Conservation (phyloP, 2,113 vertebrate genomes). For the Suncus etruscus region DNA sequence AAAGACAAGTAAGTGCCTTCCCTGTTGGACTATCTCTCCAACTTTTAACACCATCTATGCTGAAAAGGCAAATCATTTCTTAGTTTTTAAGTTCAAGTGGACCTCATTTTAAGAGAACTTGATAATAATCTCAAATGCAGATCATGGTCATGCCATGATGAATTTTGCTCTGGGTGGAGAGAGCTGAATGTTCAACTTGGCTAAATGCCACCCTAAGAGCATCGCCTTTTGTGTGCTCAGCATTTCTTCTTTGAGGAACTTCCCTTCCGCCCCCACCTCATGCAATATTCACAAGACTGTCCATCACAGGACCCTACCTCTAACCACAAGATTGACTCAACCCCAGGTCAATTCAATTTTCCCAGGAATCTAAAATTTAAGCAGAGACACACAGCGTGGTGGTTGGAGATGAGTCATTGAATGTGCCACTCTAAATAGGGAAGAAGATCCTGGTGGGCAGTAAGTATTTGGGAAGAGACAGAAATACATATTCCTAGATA, state of each 20-base stretch:
- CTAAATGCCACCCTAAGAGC: not conserved
- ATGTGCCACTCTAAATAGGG: not conserved
- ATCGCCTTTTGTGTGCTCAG: not conserved
- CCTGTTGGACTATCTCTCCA: no score
- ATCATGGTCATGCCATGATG: no score
- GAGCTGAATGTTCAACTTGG: not conserved
- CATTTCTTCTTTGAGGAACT: slow-evolving; percentile 18
- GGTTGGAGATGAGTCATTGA: not conserved
- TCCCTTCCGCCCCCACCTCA: not conserved
- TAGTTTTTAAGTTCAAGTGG: not conserved
- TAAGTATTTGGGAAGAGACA: not conserved
- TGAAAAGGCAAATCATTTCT: not conserved
- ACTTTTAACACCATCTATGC: no score
- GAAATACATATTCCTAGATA: not conserved
- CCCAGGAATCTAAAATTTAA: not conserved
- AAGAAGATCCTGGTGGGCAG: not conserved
- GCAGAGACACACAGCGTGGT: not conserved
- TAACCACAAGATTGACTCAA: slow-evolving; percentile 46
- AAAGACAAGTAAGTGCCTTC: no score
- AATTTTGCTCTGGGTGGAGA: not conserved
- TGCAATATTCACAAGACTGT: not conserved
- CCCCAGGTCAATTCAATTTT: slow-evolving; percentile 7
- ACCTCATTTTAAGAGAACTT: slow-evolving; percentile 35
- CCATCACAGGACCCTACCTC: not conserved
- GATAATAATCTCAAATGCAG: not conserved